phyloP scores from a whole-genome alignment of 2,797 vertebrate genomes.

The Florisuga fusca region DNA sequence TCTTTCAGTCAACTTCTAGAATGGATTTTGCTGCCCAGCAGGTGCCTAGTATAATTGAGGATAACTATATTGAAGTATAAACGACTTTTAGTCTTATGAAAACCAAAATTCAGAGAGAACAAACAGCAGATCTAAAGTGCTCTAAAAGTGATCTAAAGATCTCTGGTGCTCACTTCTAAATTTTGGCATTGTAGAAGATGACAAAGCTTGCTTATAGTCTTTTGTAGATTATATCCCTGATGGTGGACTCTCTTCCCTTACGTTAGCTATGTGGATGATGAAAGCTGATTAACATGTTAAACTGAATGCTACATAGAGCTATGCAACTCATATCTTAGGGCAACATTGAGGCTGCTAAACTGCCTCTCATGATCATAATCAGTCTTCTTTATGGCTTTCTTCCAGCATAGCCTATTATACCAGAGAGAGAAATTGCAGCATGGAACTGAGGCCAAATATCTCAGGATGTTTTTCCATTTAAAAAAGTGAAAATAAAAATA shows the following conservation, averaged over 20 bases:
- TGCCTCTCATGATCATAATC: not conserved
- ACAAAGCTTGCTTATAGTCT: not conserved
- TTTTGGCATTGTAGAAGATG: not conserved
- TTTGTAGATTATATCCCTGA: not conserved
- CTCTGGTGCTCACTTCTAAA: not conserved
- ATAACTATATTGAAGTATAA: not conserved
- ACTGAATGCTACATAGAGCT: not conserved
- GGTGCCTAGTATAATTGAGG: not conserved
- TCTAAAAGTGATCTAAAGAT: too few relatives aligned
- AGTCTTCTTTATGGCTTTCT: not conserved
- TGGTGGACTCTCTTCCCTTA: not conserved
- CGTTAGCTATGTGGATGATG: not conserved
- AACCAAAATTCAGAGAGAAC: not conserved
- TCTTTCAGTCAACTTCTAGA: not conserved
- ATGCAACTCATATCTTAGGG: not conserved
- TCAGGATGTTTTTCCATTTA: not conserved
- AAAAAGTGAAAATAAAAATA: not conserved
- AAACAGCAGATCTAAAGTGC: not conserved
- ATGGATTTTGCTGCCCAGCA: not conserved
- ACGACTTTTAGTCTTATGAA: not conserved
- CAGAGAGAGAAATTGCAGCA: not conserved
- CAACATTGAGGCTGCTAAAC: not conserved
- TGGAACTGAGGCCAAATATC: not conserved
- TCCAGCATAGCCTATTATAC: not conserved
- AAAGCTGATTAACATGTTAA: not conserved